Base-by-base conservation (phyloP, 2,113 vertebrate genomes). In the Oreochromis spilurus region DNA sequence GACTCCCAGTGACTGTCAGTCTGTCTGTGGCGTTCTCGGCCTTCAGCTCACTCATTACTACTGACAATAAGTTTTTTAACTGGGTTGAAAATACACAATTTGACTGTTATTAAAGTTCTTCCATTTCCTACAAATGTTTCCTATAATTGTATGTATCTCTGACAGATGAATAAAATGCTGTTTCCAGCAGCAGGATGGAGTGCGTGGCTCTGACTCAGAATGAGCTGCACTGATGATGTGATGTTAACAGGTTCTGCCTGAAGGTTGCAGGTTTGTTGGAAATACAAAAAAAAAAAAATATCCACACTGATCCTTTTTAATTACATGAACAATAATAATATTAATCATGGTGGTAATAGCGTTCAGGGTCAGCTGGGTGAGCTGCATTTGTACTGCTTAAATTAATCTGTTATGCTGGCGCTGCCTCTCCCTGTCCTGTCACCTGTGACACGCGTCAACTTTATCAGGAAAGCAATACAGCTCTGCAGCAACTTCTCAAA, bases 81-180 rank as follows among this genome's bases (percentile, higher is more conserved):
- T 19, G 24, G 70, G 70, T 2, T 0, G 9, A 50, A 12, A 77
- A 77, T 75, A 1, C 24, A 26, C 21, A 45, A 7, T 50, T 48
- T 48, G 5, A 1, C 0, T 77, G 4, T 5, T 77, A 29, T 19
- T 31, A 19, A 29, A 2, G 43, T 31, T 50, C 45, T 48, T 17
- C 2, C 43, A 26, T 19, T 29, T 75, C 43, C 70, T 29, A 0
- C 5, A 48, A 26, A 17, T 75, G 43, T 75, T 48, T 65, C 31
- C 1, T n/a, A 36, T 36, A 65, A 12, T 65, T 65, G 9, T n/a
- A n/a, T 65, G 60, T 5, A 36, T 12, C 60, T 65, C 60, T n/a
- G 31, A 65, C 0, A 19, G 67, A 17, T 7, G 0, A 48, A 2
- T 48, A 19, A 31, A 50, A 50, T 12, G 1, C 14, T 75, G 70